Percentiles rank a stretch among this genome's conserved stretches.
Evolutionary conservation across 2,888 invertebrate genomes (phyloP).

Genomic region (Limnephilus marmoratus): DNA sequence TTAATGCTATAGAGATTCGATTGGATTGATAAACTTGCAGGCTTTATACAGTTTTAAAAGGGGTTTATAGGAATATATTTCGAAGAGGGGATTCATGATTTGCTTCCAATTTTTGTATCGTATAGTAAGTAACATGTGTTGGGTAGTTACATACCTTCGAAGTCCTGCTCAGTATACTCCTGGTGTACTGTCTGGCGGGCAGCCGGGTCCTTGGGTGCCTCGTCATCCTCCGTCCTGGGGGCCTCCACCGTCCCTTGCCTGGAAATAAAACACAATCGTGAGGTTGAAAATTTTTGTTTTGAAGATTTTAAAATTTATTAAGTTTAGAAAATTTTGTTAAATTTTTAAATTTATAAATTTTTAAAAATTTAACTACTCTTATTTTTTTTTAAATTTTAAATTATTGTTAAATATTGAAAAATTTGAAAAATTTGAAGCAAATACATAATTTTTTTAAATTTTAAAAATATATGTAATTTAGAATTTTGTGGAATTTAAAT

Average conservation of each 20-base stretch:
- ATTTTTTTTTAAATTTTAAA: too few species aligned
- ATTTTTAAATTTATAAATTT: too few species aligned
- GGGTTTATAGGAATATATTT: background rate
- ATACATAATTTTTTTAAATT: too few species aligned
- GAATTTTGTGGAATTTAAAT: too few species aligned
- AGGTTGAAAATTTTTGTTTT: too few species aligned
- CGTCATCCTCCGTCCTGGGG: conserved; percentile 80
- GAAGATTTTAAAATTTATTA: too few species aligned
- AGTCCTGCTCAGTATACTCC: conserved; percentile 91
- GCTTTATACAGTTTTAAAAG: background rate
- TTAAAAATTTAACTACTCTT: too few species aligned
- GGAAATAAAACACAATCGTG: conserved; percentile 66
- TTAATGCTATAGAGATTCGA: background rate
- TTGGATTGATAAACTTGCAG: background rate
- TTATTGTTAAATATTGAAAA: too few species aligned
- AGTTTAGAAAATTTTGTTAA: too few species aligned
- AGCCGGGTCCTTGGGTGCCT: conserved; percentile 92
- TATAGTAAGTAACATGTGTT: background rate
- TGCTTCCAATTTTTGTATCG: background rate
- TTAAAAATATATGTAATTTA: too few species aligned
- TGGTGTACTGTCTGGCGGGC: conserved; percentile 86
- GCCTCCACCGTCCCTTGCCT: conserved; percentile 80
- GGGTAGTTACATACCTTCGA: conserved; percentile 82
- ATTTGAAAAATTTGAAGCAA: too few species aligned
- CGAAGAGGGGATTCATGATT: background rate